Base-by-base conservation (phyloP, 2,113 vertebrate genomes). In the Thinocorus orbignyianus region DNA sequence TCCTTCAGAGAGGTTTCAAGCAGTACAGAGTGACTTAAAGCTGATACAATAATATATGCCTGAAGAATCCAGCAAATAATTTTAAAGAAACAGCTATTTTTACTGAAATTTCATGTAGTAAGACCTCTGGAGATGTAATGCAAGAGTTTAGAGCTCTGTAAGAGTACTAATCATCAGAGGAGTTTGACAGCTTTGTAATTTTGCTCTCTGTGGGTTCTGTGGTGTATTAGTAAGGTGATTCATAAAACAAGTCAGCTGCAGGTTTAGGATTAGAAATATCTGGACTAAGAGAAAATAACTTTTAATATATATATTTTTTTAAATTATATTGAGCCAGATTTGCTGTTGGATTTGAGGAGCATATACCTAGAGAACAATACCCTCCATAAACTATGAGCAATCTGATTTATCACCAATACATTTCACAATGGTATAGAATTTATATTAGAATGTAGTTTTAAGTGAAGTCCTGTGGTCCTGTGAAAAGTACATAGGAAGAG, bases 11-110 rank as follows among this genome's bases (percentile, higher is more conserved):
- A 91, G 17, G 44, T 71, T 33, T 86, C 5, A 11, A 70, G 73
- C n/a, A 69, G 55, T 31, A 64, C 66, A 42, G 23, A 23, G 28
- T 90, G 82, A 73, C 58, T 93, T 91, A 51, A 71, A 64, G 13
- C 44, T 83, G 51, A 80, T 74, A n/a, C 33, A n/a, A 31, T 81
- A 92, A 88, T 54, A 61, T 16, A 61, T 82, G 33, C 37, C 39
- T 94, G 77, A 88, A 88, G 70, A 89, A 92, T 72, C 20, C 37
- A 57, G 78, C 22, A 88, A 78, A 62, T 90, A 86, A 79, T 86
- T 80, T 78, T 93, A 35, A 92, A 80, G 65, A 93, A 96, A 85
- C 15, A 73, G 25, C 44, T 93, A 81, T 81, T 94, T 90, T 61
- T 90, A 81, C 13, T 49, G 12, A 73, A 86, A 35, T 92, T 86